phyloP scores from a whole-genome alignment of 2,888 invertebrate genomes.

The Drosophila picticornis region DNA sequence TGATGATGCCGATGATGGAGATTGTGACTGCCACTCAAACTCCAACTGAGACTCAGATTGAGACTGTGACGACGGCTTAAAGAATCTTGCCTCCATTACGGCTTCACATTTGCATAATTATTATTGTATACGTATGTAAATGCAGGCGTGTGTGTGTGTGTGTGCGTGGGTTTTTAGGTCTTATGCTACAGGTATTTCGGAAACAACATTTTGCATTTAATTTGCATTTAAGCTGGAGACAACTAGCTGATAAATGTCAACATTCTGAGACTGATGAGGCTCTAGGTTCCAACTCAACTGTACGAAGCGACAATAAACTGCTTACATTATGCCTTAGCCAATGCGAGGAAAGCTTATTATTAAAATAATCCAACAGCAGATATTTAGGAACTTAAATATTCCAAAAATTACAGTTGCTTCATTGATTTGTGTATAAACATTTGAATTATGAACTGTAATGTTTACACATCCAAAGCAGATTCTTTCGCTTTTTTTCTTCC shows the following conservation, averaged over 20 bases:
- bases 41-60: not conserved
- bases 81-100: constrained; percentile 75
- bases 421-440: not conserved
- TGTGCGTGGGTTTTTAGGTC: constrained; percentile 21
- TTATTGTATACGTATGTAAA: constrained; percentile 48
- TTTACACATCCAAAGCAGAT: not conserved
- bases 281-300: constrained; percentile 2
- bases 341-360: constrained; percentile 1
- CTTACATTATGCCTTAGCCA: constrained; percentile 6
- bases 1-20: constrained; percentile 17
- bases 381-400: not conserved
- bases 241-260: constrained; percentile 58
- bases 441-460: not conserved
- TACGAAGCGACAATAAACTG: not conserved
- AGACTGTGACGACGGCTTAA: constrained; percentile 37
- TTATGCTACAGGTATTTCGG: constrained; percentile 35
- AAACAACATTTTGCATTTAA: constrained; percentile 70
- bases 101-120: constrained; percentile 77
- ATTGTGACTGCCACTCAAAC: constrained; percentile 3
- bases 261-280: constrained; percentile 20
- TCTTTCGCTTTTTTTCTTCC: not conserved
- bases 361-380: not conserved
- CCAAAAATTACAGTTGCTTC: not conserved
- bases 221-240: constrained; percentile 68
- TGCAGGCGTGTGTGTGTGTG: constrained; percentile 21